These are phyloP conservation scores for Plemyria rubiginata DNA, from an alignment of 2,888 invertebrate species.

Conservation along the genomic window DNA sequence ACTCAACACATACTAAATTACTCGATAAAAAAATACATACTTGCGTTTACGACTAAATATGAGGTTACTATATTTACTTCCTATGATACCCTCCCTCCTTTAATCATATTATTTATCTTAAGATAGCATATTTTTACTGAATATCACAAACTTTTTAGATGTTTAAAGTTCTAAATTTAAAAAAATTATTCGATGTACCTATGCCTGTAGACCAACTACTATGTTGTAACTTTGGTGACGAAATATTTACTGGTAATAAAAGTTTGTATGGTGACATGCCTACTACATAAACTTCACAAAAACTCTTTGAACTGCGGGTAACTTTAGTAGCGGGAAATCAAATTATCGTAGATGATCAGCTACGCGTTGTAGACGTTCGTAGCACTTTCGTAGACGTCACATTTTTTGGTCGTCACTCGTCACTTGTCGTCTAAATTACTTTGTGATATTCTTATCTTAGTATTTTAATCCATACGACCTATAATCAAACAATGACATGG, in stretches of 20 bases:
- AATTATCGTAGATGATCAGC: slow-evolving; percentile 18
- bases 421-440: not conserved
- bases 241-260: not conserved
- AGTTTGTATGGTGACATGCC: not conserved
- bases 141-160: too few relatives aligned
- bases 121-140: too few relatives aligned
- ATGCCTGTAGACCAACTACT: too few relatives aligned
- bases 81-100: not conserved
- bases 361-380: slow-evolving; percentile 31
- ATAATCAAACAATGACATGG: not conserved
- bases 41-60: not conserved
- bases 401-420: slow-evolving; percentile 10
- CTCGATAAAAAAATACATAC: not conserved
- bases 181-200: too few relatives aligned
- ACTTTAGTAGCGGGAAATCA: not conserved
- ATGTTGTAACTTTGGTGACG: not conserved
- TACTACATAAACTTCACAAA: too few relatives aligned
- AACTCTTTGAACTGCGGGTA: not conserved
- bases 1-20: slow-evolving; percentile 26
- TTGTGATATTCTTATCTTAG: not conserved
- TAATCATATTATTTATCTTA: too few relatives aligned
- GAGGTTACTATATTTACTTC: not conserved
- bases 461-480: not conserved
- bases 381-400: slow-evolving; percentile 33
- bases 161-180: too few relatives aligned